Percentiles rank a stretch among this genome's conserved stretches.
These are phyloP conservation scores for Coregonus suidteri DNA, from an alignment of 2,797 vertebrate species.

Conservation along the genomic window DNA sequence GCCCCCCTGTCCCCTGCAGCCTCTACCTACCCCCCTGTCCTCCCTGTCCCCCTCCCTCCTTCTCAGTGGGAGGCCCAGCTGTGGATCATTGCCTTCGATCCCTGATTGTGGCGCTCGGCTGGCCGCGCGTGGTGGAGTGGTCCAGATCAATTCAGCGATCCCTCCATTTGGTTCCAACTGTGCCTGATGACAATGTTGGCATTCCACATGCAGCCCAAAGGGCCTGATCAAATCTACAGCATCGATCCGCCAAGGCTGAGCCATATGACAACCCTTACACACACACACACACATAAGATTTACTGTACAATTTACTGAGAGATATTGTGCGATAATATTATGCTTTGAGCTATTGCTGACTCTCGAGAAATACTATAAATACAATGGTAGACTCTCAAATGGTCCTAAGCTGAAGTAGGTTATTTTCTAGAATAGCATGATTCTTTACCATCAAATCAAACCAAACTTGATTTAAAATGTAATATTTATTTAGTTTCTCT, in stretches of 20 bases:
- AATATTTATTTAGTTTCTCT: not conserved
- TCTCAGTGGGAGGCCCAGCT: conserved; percentile 53
- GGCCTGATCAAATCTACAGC: conserved; percentile 63
- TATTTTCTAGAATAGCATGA: not conserved
- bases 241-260: conserved; percentile 66
- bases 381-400: conserved; percentile 21
- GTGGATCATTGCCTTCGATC: conserved; percentile 79
- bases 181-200: conserved; percentile 81
- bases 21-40: not conserved
- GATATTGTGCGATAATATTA: not conserved
- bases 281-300: conserved; percentile 24
- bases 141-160: conserved; percentile 76
- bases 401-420: not conserved
- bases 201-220: conserved; percentile 74
- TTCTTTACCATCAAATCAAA: not conserved
- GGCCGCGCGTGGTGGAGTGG: conserved; percentile 59
- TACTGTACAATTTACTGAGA: conserved; percentile 1
- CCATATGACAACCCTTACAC: conserved; percentile 49
- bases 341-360: not conserved
- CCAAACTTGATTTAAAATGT: not conserved
- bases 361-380: conserved; percentile 18
- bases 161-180: conserved; percentile 78
- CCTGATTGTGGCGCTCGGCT: conserved; percentile 70
- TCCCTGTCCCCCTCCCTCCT: conserved; percentile 15
- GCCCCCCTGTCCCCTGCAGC: conserved; percentile 9